A percentile compares a stretch with the other conserved stretches of the same genome.
Conservation (phyloP, 2,113 vertebrate genomes). For the Elgaria multicarinata region DNA sequence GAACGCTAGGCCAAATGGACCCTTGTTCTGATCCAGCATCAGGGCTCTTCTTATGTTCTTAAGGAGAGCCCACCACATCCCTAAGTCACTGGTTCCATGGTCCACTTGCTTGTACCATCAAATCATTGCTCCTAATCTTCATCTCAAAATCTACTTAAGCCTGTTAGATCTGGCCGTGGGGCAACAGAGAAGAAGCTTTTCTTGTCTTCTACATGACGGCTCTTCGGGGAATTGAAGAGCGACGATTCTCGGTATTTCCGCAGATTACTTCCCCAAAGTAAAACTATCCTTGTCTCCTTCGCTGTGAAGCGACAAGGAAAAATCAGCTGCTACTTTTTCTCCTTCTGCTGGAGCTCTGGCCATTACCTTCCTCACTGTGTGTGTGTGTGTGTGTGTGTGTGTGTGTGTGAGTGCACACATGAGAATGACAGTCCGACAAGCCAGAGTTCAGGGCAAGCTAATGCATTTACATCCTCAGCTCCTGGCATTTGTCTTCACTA, state of each 20-base stretch:
- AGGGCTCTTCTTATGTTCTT: no score
- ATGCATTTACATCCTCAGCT: background rate
- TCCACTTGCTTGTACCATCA: background rate
- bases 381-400: background rate
- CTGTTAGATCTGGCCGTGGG: no score
- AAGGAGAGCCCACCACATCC: background rate
- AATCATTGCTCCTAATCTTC: background rate
- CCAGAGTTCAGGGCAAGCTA: background rate
- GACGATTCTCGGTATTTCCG: background rate
- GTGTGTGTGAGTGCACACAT: background rate
- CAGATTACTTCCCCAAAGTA: no score
- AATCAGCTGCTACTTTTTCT: background rate
- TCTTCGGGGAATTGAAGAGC: no score
- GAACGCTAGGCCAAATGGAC: no score
- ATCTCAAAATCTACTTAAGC: background rate
- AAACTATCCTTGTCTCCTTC: no score
- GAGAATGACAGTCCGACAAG: background rate
- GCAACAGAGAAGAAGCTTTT: background rate
- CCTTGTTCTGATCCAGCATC: no score
- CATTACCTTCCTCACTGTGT: background rate
- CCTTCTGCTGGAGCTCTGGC: background rate
- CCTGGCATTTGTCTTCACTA: slow-evolving; percentile 35
- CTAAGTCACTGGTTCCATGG: background rate
- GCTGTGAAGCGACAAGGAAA: background rate
- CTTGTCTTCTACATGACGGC: background rate